These are phyloP conservation scores for Epicauta chinensis DNA, from an alignment of 1,140 invertebrate genomes.

Conservation along the genomic window DNA sequence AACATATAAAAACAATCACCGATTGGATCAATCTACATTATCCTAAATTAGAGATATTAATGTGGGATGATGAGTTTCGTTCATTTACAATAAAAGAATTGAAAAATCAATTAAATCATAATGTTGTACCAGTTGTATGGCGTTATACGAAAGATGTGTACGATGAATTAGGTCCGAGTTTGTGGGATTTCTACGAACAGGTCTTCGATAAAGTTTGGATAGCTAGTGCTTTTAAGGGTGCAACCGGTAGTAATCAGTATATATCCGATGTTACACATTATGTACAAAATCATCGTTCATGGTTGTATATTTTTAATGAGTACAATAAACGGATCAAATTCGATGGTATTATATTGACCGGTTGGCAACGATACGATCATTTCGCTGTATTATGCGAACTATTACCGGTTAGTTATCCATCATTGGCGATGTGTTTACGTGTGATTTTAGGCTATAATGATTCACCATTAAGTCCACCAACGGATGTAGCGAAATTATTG, in stretches of 20 bases:
- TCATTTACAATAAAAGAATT: slow-evolving; percentile 58
- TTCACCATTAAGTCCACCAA: slow-evolving; percentile 51
- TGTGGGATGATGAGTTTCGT: slow-evolving; percentile 94
- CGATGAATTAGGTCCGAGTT: slow-evolving; percentile 36
- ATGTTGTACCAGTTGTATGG: slow-evolving; percentile 84
- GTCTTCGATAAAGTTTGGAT: slow-evolving; percentile 86
- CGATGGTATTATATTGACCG: slow-evolving; percentile 62
- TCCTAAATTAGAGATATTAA: slow-evolving; percentile 52
- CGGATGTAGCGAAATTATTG: slow-evolving; percentile 30
- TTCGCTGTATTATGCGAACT: slow-evolving; percentile 89
- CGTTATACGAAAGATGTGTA: slow-evolving; percentile 58
- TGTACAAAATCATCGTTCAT: slow-evolving; percentile 30
- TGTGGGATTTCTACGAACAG: slow-evolving; percentile 75
- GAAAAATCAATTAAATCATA: slow-evolving; percentile 57
- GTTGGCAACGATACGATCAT: slow-evolving; percentile 86
- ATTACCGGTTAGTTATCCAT: slow-evolving; percentile 75
- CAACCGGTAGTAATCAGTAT: slow-evolving; percentile 49
- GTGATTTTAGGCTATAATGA: slow-evolving; percentile 38
- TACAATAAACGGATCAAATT: slow-evolving; percentile 27
- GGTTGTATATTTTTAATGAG: slow-evolving; percentile 28
- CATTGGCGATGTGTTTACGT: slow-evolving; percentile 51
- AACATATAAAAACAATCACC: slow-evolving; percentile 61
- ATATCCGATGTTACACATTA: slow-evolving; percentile 29
- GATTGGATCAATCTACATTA: slow-evolving; percentile 56
- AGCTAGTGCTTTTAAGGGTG: slow-evolving; percentile 86